phyloP scores from a whole-genome alignment of 2,888 invertebrate species.

The Strigamia transsilvanica region DNA sequence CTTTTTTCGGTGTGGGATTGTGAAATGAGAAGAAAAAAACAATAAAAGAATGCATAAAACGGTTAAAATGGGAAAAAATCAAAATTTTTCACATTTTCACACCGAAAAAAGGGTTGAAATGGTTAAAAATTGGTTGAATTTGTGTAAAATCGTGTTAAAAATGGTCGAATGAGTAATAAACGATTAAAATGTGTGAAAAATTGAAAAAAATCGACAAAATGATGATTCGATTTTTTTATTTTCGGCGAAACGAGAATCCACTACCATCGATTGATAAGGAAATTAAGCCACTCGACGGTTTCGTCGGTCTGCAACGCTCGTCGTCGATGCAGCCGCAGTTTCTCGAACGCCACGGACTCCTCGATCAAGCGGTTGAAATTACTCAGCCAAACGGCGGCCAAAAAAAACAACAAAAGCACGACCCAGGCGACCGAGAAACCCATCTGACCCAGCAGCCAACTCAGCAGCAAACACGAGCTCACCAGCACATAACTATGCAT shows the following conservation, averaged over 20 bases:
- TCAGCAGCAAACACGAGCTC: constrained; percentile 55
- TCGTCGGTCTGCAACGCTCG: constrained; percentile 67
- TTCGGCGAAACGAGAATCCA: background rate
- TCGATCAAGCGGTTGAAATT: constrained; percentile 62
- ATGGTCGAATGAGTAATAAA: no score
- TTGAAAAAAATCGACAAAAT: no score
- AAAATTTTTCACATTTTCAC: no score
- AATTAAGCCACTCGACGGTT: constrained; percentile 69
- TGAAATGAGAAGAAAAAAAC: no score
- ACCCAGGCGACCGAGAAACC: constrained; percentile 65
- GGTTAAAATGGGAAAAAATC: no score
- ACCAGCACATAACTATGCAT: constrained; percentile 15
- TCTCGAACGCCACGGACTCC: constrained; percentile 62
- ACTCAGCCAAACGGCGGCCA: constrained; percentile 62
- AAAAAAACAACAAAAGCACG: constrained; percentile 59
- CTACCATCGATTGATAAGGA: constrained; percentile 68
- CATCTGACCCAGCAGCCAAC: constrained; percentile 64
- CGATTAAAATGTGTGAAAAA: no score
- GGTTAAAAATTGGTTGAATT: no score
- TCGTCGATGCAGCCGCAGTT: constrained; percentile 65
- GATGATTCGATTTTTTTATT: no score
- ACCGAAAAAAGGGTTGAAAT: no score
- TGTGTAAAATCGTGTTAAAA: no score
- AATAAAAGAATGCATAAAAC: no score
- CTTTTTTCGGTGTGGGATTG: no score